These are phyloP conservation scores for Psittacara wagleri DNA, from an alignment of 2,113 vertebrate species.

Conservation along the genomic window DNA sequence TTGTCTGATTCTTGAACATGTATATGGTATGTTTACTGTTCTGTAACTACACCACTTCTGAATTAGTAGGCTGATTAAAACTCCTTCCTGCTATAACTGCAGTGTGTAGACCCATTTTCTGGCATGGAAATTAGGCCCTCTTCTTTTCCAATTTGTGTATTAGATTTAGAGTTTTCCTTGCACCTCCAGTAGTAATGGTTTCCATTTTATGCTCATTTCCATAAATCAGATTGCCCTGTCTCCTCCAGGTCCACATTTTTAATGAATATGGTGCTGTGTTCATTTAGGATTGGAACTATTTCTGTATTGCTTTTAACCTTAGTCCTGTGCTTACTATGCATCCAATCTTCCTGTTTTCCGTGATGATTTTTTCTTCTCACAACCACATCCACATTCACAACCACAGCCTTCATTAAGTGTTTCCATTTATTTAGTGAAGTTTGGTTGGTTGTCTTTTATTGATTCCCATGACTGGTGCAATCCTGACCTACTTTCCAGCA, in stretches of 20 bases:
- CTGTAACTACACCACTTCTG: not conserved
- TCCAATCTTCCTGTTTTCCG: not conserved
- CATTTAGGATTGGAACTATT: not conserved
- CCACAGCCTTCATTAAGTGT: not conserved
- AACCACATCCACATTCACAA: not conserved
- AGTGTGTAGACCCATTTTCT: not conserved
- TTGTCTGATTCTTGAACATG: not conserved
- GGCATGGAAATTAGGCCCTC: not conserved
- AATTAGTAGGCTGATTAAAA: not conserved
- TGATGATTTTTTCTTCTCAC: not conserved
- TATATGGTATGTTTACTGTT: not conserved
- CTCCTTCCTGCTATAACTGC: not conserved
- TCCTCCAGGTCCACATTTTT: not conserved
- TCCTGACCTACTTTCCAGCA: not conserved
- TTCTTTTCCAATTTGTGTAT: not conserved
- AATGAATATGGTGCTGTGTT: not conserved
- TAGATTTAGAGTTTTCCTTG: not conserved
- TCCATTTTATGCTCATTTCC: not conserved
- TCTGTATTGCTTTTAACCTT: not conserved
- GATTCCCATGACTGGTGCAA: not conserved
- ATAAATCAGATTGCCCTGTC: not conserved
- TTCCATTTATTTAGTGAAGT: not conserved
- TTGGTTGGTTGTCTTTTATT: not conserved
- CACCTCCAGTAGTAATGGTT: not conserved
- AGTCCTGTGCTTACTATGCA: not conserved